phyloP scores from a whole-genome alignment of 2,888 invertebrate genomes.

The Catonia carolina region DNA sequence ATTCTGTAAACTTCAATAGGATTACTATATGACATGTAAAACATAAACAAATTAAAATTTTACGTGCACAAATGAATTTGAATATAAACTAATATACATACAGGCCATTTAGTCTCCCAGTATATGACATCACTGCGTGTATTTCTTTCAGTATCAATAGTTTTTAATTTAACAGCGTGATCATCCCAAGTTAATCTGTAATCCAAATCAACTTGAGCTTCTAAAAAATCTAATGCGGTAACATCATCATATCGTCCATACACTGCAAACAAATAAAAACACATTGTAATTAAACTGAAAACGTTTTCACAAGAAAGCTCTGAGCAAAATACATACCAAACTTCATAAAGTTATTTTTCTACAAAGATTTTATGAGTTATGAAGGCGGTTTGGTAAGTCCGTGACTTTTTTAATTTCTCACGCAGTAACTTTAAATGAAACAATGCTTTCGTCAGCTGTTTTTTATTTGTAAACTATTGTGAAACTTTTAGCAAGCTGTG shows the following conservation, averaged over 20 bases:
- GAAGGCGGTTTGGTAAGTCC: not conserved
- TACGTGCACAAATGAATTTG: no score
- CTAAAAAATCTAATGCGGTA: constrained; percentile 68
- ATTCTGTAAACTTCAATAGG: no score
- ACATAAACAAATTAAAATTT: no score
- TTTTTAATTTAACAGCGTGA: constrained; percentile 62
- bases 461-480: no score
- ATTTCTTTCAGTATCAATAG: constrained; percentile 59
- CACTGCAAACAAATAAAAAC: constrained; percentile 48
- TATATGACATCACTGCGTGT: constrained; percentile 67
- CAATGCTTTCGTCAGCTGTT: no score
- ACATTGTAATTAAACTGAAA: constrained; percentile 16
- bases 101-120: constrained; percentile 88
- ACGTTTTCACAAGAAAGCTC: not conserved
- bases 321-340: not conserved
- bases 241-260: constrained; percentile 77
- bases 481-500: no score
- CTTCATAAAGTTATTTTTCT: not conserved
- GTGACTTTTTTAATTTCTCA: no score
- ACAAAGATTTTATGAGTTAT: not conserved
- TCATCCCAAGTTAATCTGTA: constrained; percentile 76
- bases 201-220: constrained; percentile 71
- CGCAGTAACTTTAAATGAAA: no score
- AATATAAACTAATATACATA: constrained; percentile 43
- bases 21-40: no score